Conservation (phyloP, 2,113 vertebrate genomes). For the Microcebus lehilahytsara region DNA sequence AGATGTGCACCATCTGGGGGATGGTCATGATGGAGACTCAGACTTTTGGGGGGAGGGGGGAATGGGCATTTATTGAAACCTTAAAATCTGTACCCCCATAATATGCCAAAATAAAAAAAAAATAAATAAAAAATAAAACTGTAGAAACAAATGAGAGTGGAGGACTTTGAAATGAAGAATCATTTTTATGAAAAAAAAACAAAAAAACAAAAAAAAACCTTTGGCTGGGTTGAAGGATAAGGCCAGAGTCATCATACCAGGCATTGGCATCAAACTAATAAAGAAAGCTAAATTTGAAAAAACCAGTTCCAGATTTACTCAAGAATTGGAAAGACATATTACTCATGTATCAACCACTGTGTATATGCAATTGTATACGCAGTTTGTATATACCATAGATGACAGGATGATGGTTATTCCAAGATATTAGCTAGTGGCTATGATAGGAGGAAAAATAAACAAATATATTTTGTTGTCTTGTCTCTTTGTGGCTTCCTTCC, state of each 20-base stretch:
- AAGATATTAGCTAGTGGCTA: neutral
- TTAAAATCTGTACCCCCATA: too few species aligned
- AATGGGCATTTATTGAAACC: too few species aligned
- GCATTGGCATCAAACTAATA: neutral
- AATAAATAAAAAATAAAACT: too few species aligned
- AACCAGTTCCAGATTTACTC: neutral
- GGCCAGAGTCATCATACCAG: neutral
- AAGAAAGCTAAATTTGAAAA: neutral
- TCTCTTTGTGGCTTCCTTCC: neutral
- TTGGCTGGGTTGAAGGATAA: neutral
- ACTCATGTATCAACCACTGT: neutral
- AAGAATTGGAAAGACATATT: neutral
- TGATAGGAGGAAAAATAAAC: neutral
- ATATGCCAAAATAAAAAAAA: too few species aligned
- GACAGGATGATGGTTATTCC: neutral
- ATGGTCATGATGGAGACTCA: too few species aligned
- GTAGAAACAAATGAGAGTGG: neutral
- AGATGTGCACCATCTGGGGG: too few species aligned
- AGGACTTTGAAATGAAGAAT: neutral
- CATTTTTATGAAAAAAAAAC: neutral
- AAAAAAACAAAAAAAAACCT: neutral
- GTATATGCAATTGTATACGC: too few species aligned
- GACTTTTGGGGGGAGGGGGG: too few species aligned
- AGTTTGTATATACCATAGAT: neutral
- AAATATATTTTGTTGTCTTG: neutral